Evolutionary conservation across 2,888 invertebrate species (phyloP).

Genomic region (Mylabris sibirica): DNA sequence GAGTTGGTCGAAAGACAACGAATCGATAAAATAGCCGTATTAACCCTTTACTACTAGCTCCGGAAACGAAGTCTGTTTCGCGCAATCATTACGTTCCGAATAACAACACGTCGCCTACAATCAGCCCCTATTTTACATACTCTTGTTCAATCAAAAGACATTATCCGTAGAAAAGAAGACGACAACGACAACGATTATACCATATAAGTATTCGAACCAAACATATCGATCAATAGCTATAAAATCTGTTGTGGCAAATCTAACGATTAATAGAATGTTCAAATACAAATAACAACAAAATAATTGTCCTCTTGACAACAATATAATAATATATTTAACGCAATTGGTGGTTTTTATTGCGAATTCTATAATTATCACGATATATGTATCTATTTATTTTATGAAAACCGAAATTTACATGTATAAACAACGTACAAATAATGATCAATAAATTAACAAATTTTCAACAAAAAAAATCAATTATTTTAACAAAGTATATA

Average conservation of each 20-base stretch:
- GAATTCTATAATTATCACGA: background rate
- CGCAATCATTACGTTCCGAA: conserved; percentile 43
- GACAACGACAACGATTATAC: background rate
- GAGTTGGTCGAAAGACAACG: conserved; percentile 46
- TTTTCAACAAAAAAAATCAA: background rate
- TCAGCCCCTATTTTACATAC: conserved; percentile 37
- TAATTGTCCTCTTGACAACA: background rate
- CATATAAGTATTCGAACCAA: background rate
- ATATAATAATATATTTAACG: background rate
- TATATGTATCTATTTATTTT: background rate
- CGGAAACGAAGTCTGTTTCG: conserved; percentile 46
- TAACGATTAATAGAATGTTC: background rate
- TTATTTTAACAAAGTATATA: background rate
- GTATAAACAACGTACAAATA: background rate
- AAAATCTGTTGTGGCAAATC: background rate
- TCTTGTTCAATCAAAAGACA: conserved; percentile 26
- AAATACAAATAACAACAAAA: background rate
- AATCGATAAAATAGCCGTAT: conserved; percentile 50
- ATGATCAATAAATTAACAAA: background rate
- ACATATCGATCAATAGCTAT: background rate
- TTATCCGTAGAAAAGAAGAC: background rate
- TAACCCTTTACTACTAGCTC: conserved; percentile 48
- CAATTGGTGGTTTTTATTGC: background rate
- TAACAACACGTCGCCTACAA: conserved; percentile 37
- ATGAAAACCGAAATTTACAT: background rate